A percentile compares a stretch with the other conserved stretches of the same genome.
Conservation (phyloP, 2,888 invertebrate species). For the Brenthis hecate region DNA sequence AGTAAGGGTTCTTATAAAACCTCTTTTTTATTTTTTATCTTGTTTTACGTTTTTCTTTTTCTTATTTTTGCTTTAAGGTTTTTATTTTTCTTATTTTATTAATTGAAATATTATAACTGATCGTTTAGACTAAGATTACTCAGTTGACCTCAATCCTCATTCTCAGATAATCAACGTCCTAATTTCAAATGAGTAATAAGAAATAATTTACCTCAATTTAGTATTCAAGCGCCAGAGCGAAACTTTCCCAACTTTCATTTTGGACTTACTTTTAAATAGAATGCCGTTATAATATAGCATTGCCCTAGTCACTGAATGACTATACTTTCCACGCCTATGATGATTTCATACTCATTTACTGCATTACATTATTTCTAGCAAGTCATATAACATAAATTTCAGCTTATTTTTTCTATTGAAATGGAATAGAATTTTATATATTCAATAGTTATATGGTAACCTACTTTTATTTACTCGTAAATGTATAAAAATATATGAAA, state of each 20-base stretch:
- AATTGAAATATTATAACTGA: too few species aligned
- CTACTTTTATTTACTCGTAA: too few species aligned
- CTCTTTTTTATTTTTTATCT: neutral
- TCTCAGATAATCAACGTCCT: too few species aligned
- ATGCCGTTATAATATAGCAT: conserved; percentile 68
- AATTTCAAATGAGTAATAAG: neutral
- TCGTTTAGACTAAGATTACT: too few species aligned
- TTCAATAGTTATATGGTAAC: too few species aligned
- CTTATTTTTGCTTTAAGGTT: too few species aligned
- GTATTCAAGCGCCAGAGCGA: conserved; percentile 12
- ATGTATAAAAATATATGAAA: too few species aligned
- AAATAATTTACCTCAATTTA: conserved; percentile 15
- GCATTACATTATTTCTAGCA: neutral
- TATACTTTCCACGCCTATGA: conserved; percentile 49
- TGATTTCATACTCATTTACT: conserved; percentile 6
- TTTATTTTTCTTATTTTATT: too few species aligned
- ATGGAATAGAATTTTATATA: too few species aligned
- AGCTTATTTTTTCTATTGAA: neutral
- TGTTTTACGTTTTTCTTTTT: too few species aligned
- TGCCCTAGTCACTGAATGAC: conserved; percentile 66
- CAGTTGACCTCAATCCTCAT: too few species aligned
- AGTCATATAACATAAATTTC: conserved; percentile 8
- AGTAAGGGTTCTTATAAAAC: neutral
- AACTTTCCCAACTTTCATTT: conserved; percentile 78
- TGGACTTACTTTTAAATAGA: conserved; percentile 56